Conservation (phyloP, 1,140 invertebrate genomes). For the Goniozus legneri region DNA sequence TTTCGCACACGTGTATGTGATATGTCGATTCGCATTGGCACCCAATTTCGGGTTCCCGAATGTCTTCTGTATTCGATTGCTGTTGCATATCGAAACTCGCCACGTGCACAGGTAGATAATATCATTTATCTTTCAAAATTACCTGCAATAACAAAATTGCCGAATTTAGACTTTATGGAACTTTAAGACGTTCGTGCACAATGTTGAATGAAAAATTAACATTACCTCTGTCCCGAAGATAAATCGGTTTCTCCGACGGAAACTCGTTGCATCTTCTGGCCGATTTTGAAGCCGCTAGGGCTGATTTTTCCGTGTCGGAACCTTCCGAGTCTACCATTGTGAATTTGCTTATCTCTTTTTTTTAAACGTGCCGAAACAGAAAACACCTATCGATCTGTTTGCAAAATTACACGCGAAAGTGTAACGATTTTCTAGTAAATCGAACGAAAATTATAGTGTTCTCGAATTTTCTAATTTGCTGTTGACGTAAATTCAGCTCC, state of each 20-base stretch:
- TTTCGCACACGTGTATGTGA: constrained; percentile 26
- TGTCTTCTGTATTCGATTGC: constrained; percentile 12
- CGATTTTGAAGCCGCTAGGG: too few relatives aligned
- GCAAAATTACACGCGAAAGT: too few relatives aligned
- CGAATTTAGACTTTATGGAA: not conserved
- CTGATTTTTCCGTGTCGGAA: not conserved
- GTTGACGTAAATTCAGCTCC: too few relatives aligned
- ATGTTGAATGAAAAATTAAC: not conserved
- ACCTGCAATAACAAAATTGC: not conserved
- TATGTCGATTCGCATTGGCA: not conserved
- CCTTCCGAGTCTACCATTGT: too few relatives aligned
- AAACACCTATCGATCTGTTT: too few relatives aligned
- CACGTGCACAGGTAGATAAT: not conserved
- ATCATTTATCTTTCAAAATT: not conserved
- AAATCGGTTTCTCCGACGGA: constrained; percentile 30
- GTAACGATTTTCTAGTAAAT: too few relatives aligned
- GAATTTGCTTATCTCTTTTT: too few relatives aligned
- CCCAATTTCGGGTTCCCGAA: constrained; percentile 16
- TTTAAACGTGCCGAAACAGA: too few relatives aligned
- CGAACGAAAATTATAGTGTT: too few relatives aligned
- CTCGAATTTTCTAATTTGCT: too few relatives aligned
- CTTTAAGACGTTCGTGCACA: not conserved
- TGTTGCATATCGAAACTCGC: not conserved
- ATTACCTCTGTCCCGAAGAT: constrained; percentile 39
- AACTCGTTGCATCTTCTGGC: constrained; percentile 22